Conservation (phyloP, 37 sponge, comb jelly and placozoan species). For the Beroe ovata region DNA sequence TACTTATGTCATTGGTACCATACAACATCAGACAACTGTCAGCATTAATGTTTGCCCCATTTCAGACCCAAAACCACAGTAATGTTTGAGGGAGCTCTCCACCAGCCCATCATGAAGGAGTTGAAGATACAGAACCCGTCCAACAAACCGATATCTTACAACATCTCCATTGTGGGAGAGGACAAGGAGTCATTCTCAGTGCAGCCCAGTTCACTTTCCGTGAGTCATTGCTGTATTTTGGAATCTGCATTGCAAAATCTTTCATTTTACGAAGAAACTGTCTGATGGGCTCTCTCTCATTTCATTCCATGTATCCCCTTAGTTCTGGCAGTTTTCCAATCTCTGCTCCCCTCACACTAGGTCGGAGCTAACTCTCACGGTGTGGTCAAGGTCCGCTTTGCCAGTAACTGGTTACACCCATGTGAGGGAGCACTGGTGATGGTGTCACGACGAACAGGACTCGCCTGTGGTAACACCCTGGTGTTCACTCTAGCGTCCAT, state of each 20-base stretch:
- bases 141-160: slow-evolving; percentile 70
- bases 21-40: no score
- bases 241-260: not conserved
- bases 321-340: not conserved
- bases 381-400: slow-evolving; percentile 38
- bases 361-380: not conserved
- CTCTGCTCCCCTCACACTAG: not conserved
- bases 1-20: no score
- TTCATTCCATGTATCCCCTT: not conserved
- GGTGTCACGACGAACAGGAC: slow-evolving; percentile 68
- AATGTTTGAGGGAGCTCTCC: slow-evolving; percentile 61
- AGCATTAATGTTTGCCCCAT: no score
- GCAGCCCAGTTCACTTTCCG: slow-evolving; percentile 27
- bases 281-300: no score
- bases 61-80: slow-evolving; percentile 52
- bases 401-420: slow-evolving; percentile 29
- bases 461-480: slow-evolving; percentile 68
- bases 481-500: slow-evolving; percentile 71
- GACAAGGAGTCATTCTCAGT: slow-evolving; percentile 60
- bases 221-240: not conserved
- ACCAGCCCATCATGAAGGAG: slow-evolving; percentile 65
- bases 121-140: slow-evolving; percentile 74
- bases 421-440: slow-evolving; percentile 71
- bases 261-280: not conserved
- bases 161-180: slow-evolving; percentile 70